Conservation (phyloP, 2,113 vertebrate species). For the Ammospiza nelsoni region DNA sequence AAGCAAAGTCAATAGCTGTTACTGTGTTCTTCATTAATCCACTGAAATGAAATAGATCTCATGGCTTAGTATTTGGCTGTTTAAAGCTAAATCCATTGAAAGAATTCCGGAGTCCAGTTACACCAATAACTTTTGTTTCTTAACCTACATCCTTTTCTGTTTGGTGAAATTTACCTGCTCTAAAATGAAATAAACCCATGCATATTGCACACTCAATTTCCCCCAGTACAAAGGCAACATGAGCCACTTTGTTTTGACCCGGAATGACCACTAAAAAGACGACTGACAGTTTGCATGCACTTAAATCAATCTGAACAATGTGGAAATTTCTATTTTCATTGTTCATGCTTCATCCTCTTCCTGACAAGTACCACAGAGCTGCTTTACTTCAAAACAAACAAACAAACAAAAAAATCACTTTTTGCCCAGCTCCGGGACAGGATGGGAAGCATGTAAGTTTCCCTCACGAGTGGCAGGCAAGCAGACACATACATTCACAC, state of each 20-base stretch:
- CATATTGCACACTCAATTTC: neutral
- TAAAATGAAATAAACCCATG: neutral
- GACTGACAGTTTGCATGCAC: neutral
- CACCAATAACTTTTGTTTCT: constrained; percentile 49
- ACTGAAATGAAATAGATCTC: constrained; percentile 45
- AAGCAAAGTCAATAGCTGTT: constrained; percentile 54
- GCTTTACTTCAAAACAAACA: constrained; percentile 40
- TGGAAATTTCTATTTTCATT: constrained; percentile 7
- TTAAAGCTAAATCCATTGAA: constrained; percentile 48
- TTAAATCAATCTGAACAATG: constrained; percentile 18
- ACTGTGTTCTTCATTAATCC: constrained; percentile 56
- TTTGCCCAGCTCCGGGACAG: neutral
- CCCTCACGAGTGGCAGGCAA: neutral
- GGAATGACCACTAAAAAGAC: neutral
- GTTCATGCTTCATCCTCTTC: constrained; percentile 21
- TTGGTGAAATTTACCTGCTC: constrained; percentile 25
- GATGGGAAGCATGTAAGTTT: neutral
- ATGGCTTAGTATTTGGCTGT: constrained; percentile 29
- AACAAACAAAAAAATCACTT: neutral
- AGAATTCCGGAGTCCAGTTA: constrained; percentile 58
- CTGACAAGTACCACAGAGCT: constrained; percentile 24
- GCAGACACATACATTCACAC: neutral
- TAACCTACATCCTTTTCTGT: constrained; percentile 3
- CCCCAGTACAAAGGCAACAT: neutral
- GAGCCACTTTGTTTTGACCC: constrained; percentile 1